Conservation (phyloP, 2,888 invertebrate species). For the Drosophila nigricruria region DNA sequence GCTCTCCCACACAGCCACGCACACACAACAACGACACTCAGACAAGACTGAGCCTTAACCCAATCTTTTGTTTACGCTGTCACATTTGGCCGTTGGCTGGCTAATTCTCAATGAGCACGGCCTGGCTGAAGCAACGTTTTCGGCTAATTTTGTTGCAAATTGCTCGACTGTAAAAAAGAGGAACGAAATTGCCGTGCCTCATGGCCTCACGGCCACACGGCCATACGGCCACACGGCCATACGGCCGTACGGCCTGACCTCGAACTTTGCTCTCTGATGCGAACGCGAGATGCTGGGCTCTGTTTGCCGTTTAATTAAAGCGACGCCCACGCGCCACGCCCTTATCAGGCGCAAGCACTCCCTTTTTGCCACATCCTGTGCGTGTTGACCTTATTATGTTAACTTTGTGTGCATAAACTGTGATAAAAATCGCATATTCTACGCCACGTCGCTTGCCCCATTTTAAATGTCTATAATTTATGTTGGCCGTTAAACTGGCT, state of each 20-base stretch:
- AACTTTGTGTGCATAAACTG: conserved; percentile 78
- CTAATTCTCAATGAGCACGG: conserved; percentile 55
- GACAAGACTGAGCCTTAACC: conserved; percentile 42
- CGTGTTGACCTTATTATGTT: conserved; percentile 77
- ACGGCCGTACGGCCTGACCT: conserved; percentile 52
- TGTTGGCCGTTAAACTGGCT: conserved; percentile 71
- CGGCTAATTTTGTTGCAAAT: conserved; percentile 77
- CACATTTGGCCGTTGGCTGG: conserved; percentile 26
- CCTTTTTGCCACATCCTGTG: conserved; percentile 36
- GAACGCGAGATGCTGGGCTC: conserved; percentile 37
- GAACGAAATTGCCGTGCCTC: conserved; percentile 50
- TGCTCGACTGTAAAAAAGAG: conserved; percentile 65
- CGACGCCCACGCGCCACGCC: conserved; percentile 27
- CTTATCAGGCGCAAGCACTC: conserved; percentile 7
- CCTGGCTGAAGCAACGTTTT: conserved; percentile 51
- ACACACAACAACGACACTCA: neutral
- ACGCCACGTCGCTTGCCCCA: conserved; percentile 48
- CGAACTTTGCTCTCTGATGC: conserved; percentile 64
- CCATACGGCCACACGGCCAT: conserved; percentile 3
- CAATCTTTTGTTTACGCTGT: conserved; percentile 58
- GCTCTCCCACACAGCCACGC: conserved; percentile 12
- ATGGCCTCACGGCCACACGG: neutral
- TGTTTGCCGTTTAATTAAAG: conserved; percentile 73
- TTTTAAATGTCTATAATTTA: conserved; percentile 78
- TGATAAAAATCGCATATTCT: conserved; percentile 76